Evolutionary conservation across 2,113 vertebrate genomes (phyloP), one percentile per base, ranked within the genome.

Genomic region (Myiagra hebetior): DNA sequence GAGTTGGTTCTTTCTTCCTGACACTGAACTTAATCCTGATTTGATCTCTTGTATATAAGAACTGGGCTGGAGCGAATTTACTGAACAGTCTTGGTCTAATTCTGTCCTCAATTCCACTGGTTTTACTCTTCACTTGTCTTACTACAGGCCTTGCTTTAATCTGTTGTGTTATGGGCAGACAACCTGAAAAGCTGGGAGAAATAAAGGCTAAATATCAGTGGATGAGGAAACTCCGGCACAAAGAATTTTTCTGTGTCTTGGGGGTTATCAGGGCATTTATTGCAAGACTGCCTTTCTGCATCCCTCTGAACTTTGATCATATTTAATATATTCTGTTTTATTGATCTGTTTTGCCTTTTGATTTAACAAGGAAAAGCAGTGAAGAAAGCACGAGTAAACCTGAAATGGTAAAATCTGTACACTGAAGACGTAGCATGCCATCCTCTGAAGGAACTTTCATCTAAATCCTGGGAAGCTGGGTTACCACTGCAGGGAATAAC

Each of bases 391-490:
- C 10, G 70, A 83, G 4, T 57, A 63, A 87, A 77, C 24, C 39
- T 50, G 53, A 63, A 85, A 67, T 42, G 7, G 10, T 80, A 39
- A 56, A 85, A 65, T 55, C 41, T 69, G 7, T 28, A 18, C 27
- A 18, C 9, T 24, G 46, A 37, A 78, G 46, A 30, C 0, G 4
- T 0, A 33, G 10, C 19, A 16, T 26, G 13, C 4, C 41, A n/a
- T 87, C 26, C 57, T 78, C 47, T 82, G 65, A 68, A 87, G 69
- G 65, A 68, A 1, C 31, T 87, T 85, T 56, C 20, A 10, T 77
- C 60, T 79, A 19, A 76, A 72, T 57, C 67, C 23, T 83, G 53
- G 47, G 67, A 42, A 69, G 9, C 27, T 95, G 21, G 20, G 21
- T 60, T 78, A 26, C 69, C 69, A 35, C 52, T 42, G 9, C 20